A percentile compares a stretch with the other conserved stretches of the same genome.
Evolutionary conservation across 2,797 vertebrate species (phyloP).

Genomic region (Danio jaintianensis): DNA sequence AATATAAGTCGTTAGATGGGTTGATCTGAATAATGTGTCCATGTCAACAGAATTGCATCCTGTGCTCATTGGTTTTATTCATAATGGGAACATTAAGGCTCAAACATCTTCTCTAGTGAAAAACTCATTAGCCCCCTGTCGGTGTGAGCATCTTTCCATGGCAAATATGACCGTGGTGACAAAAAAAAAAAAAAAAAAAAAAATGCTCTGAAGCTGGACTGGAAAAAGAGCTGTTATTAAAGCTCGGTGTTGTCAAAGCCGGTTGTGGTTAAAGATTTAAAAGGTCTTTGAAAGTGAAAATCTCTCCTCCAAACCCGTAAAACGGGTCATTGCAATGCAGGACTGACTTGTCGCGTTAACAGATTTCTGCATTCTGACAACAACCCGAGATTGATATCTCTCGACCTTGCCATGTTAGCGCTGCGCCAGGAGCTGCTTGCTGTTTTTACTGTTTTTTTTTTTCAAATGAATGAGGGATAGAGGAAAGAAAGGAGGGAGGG

Average conservation of each 20-base stretch:
- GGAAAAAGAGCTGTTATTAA: conserved; percentile 19
- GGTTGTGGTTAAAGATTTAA: conserved; percentile 48
- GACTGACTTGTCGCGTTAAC: conserved; percentile 54
- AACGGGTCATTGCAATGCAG: conserved; percentile 47
- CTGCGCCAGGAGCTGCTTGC: conserved; percentile 32
- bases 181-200: not conserved
- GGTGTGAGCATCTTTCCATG: conserved; percentile 11
- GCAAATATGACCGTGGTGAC: not conserved
- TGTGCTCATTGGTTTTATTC: conserved; percentile 37
- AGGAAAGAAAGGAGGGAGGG: conserved; percentile 21
- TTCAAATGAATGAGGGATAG: conserved; percentile 38
- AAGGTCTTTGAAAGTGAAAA: conserved; percentile 36
- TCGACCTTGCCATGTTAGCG: conserved; percentile 68
- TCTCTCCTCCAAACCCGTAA: conserved; percentile 23
- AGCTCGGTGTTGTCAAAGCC: conserved; percentile 27
- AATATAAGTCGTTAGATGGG: conserved; percentile 36
- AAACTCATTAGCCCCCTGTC: conserved; percentile 28
- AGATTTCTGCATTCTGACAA: conserved; percentile 62
- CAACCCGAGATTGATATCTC: conserved; percentile 66
- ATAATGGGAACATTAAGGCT: conserved; percentile 44
- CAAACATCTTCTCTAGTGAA: conserved; percentile 26
- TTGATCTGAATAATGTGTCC: conserved; percentile 45
- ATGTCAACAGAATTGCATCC: conserved; percentile 22
- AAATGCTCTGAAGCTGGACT: conserved; percentile 4
- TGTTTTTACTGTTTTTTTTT: conserved; percentile 36